Evolutionary conservation across 2,797 vertebrate genomes (phyloP).

Genomic region (Thaleichthys pacificus): DNA sequence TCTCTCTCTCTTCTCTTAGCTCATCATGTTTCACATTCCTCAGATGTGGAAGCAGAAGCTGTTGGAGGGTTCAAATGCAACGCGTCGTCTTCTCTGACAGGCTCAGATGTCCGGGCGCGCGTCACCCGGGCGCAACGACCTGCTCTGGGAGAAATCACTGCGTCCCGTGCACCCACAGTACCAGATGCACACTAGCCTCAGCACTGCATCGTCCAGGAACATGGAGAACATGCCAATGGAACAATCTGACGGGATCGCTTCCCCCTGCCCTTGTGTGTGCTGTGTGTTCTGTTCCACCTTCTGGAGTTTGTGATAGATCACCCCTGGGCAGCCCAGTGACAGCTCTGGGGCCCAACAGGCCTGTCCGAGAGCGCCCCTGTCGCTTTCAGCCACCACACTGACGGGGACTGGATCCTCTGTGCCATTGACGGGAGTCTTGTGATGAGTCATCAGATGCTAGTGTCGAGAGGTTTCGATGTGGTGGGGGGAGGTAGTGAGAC

Average conservation of each 20-base stretch:
- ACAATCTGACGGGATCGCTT: not conserved
- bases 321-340: slow-evolving; percentile 31
- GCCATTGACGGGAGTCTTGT: too few species aligned
- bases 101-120: too few species aligned
- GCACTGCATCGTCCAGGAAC: too few species aligned
- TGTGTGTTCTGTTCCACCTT: slow-evolving; percentile 29
- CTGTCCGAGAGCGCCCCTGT: slow-evolving; percentile 32
- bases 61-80: slow-evolving; percentile 6
- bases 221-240: slow-evolving; percentile 20
- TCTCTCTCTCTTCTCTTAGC: too few species aligned
- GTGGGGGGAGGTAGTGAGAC: too few species aligned
- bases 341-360: slow-evolving; percentile 31
- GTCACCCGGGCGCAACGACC: too few species aligned
- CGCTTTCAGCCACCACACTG: not conserved
- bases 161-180: not conserved
- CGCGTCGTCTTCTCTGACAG: too few species aligned
- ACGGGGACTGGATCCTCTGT: too few species aligned
- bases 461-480: too few species aligned
- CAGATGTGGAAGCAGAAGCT: slow-evolving; percentile 38
- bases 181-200: not conserved
- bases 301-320: slow-evolving; percentile 42
- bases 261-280: not conserved
- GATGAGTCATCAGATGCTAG: too few species aligned
- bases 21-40: slow-evolving; percentile 63
- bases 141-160: too few species aligned